Conservation (phyloP, 30 jellyfish, hydroid and myxozoan genomes). For the Nemopilema nomurai region DNA sequence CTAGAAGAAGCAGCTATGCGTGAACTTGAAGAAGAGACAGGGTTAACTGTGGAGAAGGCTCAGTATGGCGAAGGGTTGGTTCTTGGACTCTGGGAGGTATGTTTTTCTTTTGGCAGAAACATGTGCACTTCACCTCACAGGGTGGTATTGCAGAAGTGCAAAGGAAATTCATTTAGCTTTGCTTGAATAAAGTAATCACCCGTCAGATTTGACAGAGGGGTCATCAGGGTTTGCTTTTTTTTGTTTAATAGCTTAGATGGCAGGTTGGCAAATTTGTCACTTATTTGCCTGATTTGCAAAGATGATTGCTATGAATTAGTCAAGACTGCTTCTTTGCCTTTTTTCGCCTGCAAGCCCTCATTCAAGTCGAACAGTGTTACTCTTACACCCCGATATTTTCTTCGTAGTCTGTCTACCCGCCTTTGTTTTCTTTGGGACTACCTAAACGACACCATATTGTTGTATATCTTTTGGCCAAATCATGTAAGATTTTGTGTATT, state of each 20-base stretch:
- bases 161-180: too few species aligned
- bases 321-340: not conserved
- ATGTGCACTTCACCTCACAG: too few species aligned
- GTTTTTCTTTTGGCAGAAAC: not conserved
- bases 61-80: conserved; percentile 58
- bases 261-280: too few species aligned
- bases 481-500: conserved; percentile 23
- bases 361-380: not conserved
- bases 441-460: conserved; percentile 77
- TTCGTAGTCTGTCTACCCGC: conserved; percentile 77
- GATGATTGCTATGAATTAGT: too few species aligned
- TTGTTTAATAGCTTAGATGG: too few species aligned
- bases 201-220: too few species aligned
- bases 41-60: conserved; percentile 42
- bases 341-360: not conserved
- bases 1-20: conserved; percentile 68
- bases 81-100: conserved; percentile 63
- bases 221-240: too few species aligned
- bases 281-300: too few species aligned
- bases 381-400: not conserved
- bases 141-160: too few species aligned
- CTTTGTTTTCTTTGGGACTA: conserved; percentile 59
- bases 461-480: conserved; percentile 52
- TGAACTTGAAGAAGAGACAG: conserved; percentile 79
- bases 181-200: not conserved